Base-by-base conservation (phyloP, 2,888 invertebrate species). In the Selenia dentaria region DNA sequence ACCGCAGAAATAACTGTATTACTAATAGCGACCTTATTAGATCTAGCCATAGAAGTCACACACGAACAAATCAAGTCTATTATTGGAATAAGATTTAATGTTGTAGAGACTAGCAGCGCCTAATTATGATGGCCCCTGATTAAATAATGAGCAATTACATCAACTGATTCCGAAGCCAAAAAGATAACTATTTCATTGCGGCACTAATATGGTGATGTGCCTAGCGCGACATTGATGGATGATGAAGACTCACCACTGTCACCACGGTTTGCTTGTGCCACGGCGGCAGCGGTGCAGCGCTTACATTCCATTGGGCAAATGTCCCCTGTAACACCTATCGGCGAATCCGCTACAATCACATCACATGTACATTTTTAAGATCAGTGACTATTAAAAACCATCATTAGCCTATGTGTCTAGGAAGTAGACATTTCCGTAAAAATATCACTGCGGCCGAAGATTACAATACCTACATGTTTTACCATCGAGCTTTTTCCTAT, bases 211-310 rank as follows among this genome's bases (percentile, higher is more conserved):
- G 39, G 36, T 48, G 35, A 38, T 47, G 45, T 18, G 42, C 25
- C 35, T 52, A 49, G 49, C 37, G 26, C 40, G 42, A 45, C 39
- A 37, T 32, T 36, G 22, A 42, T 16, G 26, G 35, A 39, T 42
- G 44, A 50, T 51, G 18, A 10, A 24, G 57, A 89, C 90, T 89
- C 87, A 90, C 90, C 89, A 62, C 70, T 63, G 68, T 71, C 71
- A 64, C 82, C 74, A 55, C 68, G 71, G 60, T 65, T 75, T 46
- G 83, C 83, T 56, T 74, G 77, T 38, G 78, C 80, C 49, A 90
- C 69, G 27, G 83, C 82, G 28, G 81, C 80, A 36, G 81, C 81
- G 26, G 76, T 78, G 67, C 90, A 90, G 57, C 84, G 74, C 70
- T 79, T 88, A 79, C 89, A 89, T 70, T 77, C 74, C 43, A 65